Percentiles rank a stretch among this genome's conserved stretches.
Evolutionary conservation across 2,797 vertebrate species (phyloP).

Genomic region (Petrocephalus schoutedeni): DNA sequence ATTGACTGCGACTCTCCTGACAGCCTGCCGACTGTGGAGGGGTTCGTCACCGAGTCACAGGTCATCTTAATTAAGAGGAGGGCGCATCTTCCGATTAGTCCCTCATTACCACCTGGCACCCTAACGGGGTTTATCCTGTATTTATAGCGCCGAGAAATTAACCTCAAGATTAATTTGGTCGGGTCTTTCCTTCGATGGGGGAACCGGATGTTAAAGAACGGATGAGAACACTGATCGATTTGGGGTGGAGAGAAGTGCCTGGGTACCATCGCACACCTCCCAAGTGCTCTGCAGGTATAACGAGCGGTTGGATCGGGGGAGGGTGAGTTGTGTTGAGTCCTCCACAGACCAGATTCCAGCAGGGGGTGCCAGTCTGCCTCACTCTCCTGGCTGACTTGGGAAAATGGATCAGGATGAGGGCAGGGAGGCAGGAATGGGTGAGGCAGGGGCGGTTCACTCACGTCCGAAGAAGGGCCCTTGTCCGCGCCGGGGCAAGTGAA

Average conservation of each 20-base stretch:
- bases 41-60: slow-evolving; percentile 3
- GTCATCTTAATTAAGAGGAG: slow-evolving; percentile 17
- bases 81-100: background rate
- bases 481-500: slow-evolving; percentile 72
- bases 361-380: background rate
- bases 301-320: background rate
- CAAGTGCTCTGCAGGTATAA: background rate
- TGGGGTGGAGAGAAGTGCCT: no score
- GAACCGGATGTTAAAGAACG: background rate
- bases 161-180: background rate
- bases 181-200: background rate
- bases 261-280: background rate
- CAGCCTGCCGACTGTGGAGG: background rate
- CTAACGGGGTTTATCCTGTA: background rate
- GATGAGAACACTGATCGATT: background rate
- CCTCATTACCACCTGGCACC: background rate
- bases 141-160: slow-evolving; percentile 13
- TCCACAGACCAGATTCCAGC: background rate
- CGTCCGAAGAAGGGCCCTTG: slow-evolving; percentile 70
- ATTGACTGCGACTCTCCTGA: slow-evolving; percentile 9
- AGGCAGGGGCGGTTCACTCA: slow-evolving; percentile 26
- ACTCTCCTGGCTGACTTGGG: background rate
- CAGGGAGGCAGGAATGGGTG: background rate
- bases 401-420: background rate
- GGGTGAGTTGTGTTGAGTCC: background rate